phyloP scores from a whole-genome alignment of 2,888 invertebrate species.

The Plebejus melissa region DNA sequence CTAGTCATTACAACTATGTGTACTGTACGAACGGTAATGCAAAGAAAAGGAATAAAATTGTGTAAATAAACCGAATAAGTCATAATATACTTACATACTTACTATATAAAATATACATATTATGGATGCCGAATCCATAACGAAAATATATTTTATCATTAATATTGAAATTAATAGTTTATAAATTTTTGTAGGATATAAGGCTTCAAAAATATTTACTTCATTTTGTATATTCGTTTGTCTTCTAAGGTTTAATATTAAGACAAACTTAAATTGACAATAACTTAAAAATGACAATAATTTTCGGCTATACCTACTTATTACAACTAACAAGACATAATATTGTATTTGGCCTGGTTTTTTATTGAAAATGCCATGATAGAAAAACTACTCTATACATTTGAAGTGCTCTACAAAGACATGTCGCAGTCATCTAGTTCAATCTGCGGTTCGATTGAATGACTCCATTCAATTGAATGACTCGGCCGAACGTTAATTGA shows the following conservation, averaged over 20 bases:
- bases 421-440: too few species aligned
- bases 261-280: not conserved
- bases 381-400: not conserved
- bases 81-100: too few species aligned
- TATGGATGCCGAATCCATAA: not conserved
- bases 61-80: too few species aligned
- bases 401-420: too few species aligned
- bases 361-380: not conserved
- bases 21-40: too few species aligned
- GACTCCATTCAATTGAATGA: too few species aligned
- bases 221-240: not conserved
- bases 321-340: too few species aligned
- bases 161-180: too few species aligned
- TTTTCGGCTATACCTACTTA: not conserved
- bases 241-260: not conserved
- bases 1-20: not conserved
- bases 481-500: too few species aligned
- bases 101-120: not conserved
- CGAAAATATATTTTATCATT: not conserved
- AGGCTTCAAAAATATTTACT: slow-evolving; percentile 7
- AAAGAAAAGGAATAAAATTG: too few species aligned
- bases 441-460: too few species aligned
- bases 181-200: not conserved
- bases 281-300: slow-evolving; percentile 4
- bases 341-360: not conserved